Conservation (phyloP, 2,113 vertebrate genomes). For the Uropsilus gracilis region DNA sequence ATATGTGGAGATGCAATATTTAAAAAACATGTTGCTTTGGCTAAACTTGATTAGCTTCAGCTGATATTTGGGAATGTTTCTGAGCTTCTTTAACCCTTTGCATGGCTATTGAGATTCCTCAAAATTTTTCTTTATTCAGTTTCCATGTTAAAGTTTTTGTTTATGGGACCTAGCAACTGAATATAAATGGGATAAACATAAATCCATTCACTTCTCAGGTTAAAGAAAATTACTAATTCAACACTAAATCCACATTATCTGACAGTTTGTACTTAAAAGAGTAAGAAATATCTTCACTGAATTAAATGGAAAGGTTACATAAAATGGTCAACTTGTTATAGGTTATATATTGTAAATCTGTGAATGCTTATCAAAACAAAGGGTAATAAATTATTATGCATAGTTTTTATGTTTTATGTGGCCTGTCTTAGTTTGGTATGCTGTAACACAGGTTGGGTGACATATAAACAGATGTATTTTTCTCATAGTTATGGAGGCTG, state of each 20-base stretch:
- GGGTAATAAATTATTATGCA: background rate
- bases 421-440: background rate
- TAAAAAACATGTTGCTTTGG: conserved; percentile 42
- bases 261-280: background rate
- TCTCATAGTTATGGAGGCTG: background rate
- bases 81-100: background rate
- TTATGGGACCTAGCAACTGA: conserved; percentile 8
- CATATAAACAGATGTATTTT: background rate
- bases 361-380: conserved; percentile 30
- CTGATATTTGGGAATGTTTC: conserved; percentile 18
- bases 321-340: conserved; percentile 8
- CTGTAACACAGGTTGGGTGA: background rate
- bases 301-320: conserved; percentile 39
- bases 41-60: conserved; percentile 43
- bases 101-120: background rate
- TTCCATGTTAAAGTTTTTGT: conserved; percentile 14
- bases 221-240: background rate
- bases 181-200: background rate
- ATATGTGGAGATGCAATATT: conserved; percentile 1
- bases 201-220: background rate
- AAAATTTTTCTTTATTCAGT: background rate
- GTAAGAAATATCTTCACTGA: background rate
- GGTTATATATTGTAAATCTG: conserved; percentile 53
- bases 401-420: background rate
- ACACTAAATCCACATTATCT: too few species aligned